Evolutionary conservation across 2,113 vertebrate species (phyloP).

Genomic region (Myrmophylax atrothorax): DNA sequence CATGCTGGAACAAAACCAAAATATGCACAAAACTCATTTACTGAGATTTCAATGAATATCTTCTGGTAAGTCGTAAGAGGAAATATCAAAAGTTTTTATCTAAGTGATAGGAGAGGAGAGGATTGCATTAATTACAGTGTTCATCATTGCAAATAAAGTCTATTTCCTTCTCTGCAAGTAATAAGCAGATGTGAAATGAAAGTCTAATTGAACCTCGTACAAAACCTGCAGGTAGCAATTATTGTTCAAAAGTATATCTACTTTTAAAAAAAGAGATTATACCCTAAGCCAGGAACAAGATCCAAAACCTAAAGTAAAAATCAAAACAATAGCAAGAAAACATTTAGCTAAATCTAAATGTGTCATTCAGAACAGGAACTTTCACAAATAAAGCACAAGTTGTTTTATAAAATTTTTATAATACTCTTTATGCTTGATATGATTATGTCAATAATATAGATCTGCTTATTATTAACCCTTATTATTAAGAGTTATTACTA

Average conservation of each 20-base stretch:
- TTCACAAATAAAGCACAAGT: constrained; percentile 72
- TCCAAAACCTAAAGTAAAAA: constrained; percentile 42
- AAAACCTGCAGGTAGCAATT: constrained; percentile 71
- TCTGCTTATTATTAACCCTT: constrained; percentile 69
- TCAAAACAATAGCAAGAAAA: constrained; percentile 30
- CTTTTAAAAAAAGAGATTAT: constrained; percentile 61
- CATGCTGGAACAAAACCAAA: constrained; percentile 22
- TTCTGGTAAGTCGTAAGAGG: constrained; percentile 2
- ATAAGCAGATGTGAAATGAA: constrained; percentile 57
- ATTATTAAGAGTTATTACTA: constrained; percentile 78
- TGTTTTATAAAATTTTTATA: constrained; percentile 75
- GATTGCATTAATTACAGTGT: constrained; percentile 40
- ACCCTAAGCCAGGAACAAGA: constrained; percentile 46
- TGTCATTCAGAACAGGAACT: constrained; percentile 66
- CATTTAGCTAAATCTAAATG: constrained; percentile 63
- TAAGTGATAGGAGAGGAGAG: constrained; percentile 11
- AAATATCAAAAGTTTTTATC: constrained; percentile 30
- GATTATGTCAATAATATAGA: constrained; percentile 72
- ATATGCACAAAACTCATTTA: background rate
- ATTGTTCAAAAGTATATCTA: constrained; percentile 67
- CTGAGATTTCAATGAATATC: background rate
- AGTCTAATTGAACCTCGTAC: constrained; percentile 61
- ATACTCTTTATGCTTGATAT: constrained; percentile 72
- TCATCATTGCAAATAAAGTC: constrained; percentile 47
- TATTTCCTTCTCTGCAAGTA: constrained; percentile 48